Evolutionary conservation across 1,140 invertebrate genomes (phyloP).

Genomic region (Sinonovacula constricta): DNA sequence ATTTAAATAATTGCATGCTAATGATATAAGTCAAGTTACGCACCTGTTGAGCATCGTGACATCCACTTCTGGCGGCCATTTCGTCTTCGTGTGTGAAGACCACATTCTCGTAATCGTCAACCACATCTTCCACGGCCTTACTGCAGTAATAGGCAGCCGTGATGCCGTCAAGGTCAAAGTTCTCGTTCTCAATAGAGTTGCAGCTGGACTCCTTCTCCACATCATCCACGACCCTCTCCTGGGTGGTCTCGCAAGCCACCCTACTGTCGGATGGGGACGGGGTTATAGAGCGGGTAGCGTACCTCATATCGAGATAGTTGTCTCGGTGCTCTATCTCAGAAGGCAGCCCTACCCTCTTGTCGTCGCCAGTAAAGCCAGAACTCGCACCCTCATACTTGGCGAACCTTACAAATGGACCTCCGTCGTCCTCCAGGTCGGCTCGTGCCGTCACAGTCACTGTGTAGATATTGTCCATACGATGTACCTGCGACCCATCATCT

Average conservation of each 20-base stretch:
- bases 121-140: no score
- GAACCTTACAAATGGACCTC: conserved; percentile 21
- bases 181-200: conserved; percentile 45
- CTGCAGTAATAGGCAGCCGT: no score
- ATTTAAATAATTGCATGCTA: no score
- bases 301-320: conserved; percentile 45
- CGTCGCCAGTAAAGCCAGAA: neutral
- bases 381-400: conserved; percentile 10
- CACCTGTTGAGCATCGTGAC: no score
- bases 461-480: conserved; percentile 29
- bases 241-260: neutral
- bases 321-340: neutral
- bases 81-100: no score
- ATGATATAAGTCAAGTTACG: no score
- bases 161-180: no score
- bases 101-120: no score
- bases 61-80: no score
- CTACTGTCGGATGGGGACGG: neutral
- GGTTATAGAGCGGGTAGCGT: neutral
- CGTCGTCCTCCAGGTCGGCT: neutral
- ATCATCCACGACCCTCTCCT: neutral
- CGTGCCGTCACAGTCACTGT: conserved; percentile 27
- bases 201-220: neutral
- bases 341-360: neutral
- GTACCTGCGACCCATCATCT: no score